Evolutionary conservation across 2,888 invertebrate species (phyloP).

Genomic region (Andrena bucephala): DNA sequence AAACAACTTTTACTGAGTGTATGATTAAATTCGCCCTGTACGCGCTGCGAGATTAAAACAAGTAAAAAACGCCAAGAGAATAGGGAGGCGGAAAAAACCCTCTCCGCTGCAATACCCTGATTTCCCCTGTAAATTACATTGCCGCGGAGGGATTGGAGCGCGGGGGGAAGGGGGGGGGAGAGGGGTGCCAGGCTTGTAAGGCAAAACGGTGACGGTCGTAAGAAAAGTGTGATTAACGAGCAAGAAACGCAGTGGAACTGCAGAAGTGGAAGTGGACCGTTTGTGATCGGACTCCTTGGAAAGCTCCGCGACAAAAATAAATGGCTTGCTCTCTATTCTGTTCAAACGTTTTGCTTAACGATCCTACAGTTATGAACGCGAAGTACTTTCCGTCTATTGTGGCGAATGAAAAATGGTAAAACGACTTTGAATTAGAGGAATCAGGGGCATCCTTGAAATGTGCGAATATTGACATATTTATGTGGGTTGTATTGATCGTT

Average conservation of each 20-base stretch:
- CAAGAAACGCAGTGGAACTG: constrained; percentile 31
- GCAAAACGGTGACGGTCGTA: constrained; percentile 30
- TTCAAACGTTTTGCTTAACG: neutral
- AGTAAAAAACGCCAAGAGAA: neutral
- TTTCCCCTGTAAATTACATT: constrained; percentile 31
- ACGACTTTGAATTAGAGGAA: neutral
- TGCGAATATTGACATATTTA: too few species aligned
- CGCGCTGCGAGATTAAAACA: constrained; percentile 4
- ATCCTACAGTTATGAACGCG: neutral
- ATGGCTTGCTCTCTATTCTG: neutral
- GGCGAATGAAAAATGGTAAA: neutral
- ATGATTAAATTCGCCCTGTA: constrained; percentile 4
- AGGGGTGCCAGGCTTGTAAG: constrained; percentile 26
- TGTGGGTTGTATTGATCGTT: too few species aligned
- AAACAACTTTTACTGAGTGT: neutral
- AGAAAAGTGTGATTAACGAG: constrained; percentile 63
- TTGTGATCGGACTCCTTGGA: constrained; percentile 32
- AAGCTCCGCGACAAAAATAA: constrained; percentile 11
- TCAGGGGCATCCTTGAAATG: neutral
- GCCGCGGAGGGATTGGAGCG: neutral
- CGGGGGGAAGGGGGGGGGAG: neutral
- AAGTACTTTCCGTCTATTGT: neutral
- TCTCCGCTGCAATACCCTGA: neutral
- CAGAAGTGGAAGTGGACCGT: constrained; percentile 33
- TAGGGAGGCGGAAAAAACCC: neutral